phyloP scores from a whole-genome alignment of 2,113 vertebrate genomes.

The Hippocampus barbouri region DNA sequence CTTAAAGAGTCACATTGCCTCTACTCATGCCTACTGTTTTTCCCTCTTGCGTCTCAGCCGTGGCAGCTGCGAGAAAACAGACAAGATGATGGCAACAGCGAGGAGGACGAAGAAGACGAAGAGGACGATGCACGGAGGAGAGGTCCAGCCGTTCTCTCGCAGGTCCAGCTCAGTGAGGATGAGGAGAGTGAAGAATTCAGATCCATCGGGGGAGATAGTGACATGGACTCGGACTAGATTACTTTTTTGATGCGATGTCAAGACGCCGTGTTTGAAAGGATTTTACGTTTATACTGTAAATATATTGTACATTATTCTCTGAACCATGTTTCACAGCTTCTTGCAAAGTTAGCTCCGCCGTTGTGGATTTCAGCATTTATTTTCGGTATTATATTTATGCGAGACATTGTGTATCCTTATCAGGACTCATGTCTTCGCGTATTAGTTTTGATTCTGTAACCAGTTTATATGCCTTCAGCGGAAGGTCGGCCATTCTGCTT shows the following conservation, averaged over 20 bases:
- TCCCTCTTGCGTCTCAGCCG: background rate
- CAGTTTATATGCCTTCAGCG: background rate
- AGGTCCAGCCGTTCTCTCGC: slow-evolving; percentile 88
- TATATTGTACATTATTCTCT: slow-evolving; percentile 46
- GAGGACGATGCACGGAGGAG: slow-evolving; percentile 80
- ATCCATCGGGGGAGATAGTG: slow-evolving; percentile 91
- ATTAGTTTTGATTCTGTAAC: background rate
- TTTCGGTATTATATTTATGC: background rate
- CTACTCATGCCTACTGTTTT: too few species aligned
- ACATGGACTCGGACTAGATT: slow-evolving; percentile 86
- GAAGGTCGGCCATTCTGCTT: background rate
- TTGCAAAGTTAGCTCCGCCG: background rate
- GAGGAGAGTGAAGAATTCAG: slow-evolving; percentile 95
- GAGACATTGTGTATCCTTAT: background rate
- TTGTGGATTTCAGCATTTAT: slow-evolving; percentile 24
- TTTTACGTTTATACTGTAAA: slow-evolving; percentile 10
- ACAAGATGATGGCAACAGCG: slow-evolving; percentile 84
- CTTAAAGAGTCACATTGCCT: background rate
- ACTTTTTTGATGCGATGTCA: background rate
- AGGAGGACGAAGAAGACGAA: slow-evolving; percentile 83
- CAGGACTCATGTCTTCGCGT: background rate
- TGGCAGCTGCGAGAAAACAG: slow-evolving; percentile 7
- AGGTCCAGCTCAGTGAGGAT: slow-evolving; percentile 93
- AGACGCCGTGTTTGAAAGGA: slow-evolving; percentile 1
- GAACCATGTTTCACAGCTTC: slow-evolving; percentile 23